A percentile compares a stretch with the other conserved stretches of the same genome.
phyloP scores from a whole-genome alignment of 2,113 vertebrate species.

The Sinocyclocheilus anshuiensis region DNA sequence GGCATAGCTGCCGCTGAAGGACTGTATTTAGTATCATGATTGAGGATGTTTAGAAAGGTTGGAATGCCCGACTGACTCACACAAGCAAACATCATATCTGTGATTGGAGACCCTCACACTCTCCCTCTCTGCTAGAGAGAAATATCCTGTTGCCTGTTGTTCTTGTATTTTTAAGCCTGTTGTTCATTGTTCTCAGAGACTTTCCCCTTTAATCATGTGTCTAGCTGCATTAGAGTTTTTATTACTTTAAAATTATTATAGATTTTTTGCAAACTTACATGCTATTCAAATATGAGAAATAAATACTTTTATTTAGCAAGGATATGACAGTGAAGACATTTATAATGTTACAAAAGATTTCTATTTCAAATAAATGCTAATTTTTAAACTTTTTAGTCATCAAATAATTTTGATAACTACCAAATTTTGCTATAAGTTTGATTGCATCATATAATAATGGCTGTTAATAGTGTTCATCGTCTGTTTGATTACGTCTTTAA shows the following conservation, averaged over 20 bases:
- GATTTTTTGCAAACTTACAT: not conserved
- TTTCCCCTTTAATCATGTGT: not conserved
- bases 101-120: slow-evolving; percentile 49
- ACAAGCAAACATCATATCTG: slow-evolving; percentile 55
- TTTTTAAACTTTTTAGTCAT: not conserved
- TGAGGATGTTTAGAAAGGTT: slow-evolving; percentile 39
- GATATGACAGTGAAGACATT: not conserved
- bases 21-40: slow-evolving; percentile 2
- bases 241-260: not conserved
- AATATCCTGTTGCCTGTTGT: too few relatives aligned
- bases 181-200: not conserved
- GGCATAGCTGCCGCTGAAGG: slow-evolving; percentile 44
- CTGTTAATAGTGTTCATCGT: too few relatives aligned
- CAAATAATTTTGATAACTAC: not conserved
- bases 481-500: too few relatives aligned
- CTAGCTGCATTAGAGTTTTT: not conserved
- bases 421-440: too few relatives aligned
- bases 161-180: slow-evolving; percentile 24
- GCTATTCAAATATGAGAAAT: not conserved
- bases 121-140: not conserved
- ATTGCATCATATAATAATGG: too few relatives aligned
- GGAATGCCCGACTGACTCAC: slow-evolving; percentile 56
- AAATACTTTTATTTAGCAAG: not conserved
- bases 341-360: not conserved
- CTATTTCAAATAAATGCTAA: not conserved